Conservation (phyloP, 2,888 invertebrate species). For the Choristoneura rosaceana region DNA sequence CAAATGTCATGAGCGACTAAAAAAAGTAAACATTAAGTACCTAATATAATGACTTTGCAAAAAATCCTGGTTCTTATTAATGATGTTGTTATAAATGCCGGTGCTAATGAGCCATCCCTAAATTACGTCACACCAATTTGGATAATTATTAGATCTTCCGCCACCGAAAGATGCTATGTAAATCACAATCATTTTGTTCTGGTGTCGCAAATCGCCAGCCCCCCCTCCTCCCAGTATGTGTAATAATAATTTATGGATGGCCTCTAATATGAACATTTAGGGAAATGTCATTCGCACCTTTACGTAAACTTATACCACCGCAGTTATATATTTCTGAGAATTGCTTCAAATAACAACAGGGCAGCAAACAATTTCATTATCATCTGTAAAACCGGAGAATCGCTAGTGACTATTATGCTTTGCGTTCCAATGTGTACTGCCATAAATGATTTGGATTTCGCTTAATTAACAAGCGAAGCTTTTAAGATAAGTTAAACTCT, state of each 20-base stretch:
- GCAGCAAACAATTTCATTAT: conserved; percentile 3
- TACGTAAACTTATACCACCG: conserved; percentile 1
- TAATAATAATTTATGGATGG: too few relatives aligned
- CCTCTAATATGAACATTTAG: not conserved
- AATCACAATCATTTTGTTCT: too few relatives aligned
- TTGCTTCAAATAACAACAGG: not conserved
- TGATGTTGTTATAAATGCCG: not conserved
- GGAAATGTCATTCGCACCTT: conserved; percentile 3
- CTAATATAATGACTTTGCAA: not conserved
- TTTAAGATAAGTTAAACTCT: not conserved
- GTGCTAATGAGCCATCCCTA: too few relatives aligned
- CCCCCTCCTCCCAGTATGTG: too few relatives aligned
- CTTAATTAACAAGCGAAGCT: not conserved
- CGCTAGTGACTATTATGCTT: not conserved
- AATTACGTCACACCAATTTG: not conserved
- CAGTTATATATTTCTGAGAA: not conserved
- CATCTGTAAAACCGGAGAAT: not conserved
- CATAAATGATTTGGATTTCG: not conserved
- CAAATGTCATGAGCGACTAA: not conserved
- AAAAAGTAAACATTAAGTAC: not conserved
- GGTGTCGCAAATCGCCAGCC: too few relatives aligned
- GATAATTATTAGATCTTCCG: too few relatives aligned
- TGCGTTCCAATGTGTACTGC: too few relatives aligned
- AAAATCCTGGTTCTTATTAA: not conserved
- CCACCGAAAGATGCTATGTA: too few relatives aligned